Evolutionary conservation across 2,797 vertebrate species (phyloP).

Genomic region (Heteromormyrus szaboi): DNA sequence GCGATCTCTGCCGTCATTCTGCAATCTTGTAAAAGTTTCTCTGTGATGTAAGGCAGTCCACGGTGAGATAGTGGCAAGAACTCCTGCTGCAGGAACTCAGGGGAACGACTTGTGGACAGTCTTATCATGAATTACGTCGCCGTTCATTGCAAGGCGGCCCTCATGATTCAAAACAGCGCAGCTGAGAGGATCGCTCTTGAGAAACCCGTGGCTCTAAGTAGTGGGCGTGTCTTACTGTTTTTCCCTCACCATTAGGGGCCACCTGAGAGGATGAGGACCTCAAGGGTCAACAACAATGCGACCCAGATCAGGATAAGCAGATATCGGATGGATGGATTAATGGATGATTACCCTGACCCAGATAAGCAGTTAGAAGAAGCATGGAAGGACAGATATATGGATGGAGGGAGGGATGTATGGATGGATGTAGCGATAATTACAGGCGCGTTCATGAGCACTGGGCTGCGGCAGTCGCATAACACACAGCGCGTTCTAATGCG

Average conservation of each 20-base stretch:
- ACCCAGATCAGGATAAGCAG: background rate
- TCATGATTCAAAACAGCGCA: background rate
- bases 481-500: background rate
- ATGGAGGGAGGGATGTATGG: background rate
- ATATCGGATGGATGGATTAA: background rate
- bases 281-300: background rate
- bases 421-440: background rate
- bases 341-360: background rate
- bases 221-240: background rate
- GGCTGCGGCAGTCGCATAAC: background rate
- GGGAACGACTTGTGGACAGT: background rate
- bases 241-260: background rate
- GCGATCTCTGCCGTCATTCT: background rate
- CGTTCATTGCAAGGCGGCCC: background rate
- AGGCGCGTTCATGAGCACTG: no score
- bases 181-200: background rate
- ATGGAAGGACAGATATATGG: background rate
- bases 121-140: background rate
- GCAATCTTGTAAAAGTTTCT: background rate
- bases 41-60: background rate
- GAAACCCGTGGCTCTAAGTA: background rate
- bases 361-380: background rate
- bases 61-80: background rate
- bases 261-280: background rate
- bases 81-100: background rate